Base-by-base conservation (phyloP, 2,888 invertebrate genomes). In the Slavum lentiscoides region DNA sequence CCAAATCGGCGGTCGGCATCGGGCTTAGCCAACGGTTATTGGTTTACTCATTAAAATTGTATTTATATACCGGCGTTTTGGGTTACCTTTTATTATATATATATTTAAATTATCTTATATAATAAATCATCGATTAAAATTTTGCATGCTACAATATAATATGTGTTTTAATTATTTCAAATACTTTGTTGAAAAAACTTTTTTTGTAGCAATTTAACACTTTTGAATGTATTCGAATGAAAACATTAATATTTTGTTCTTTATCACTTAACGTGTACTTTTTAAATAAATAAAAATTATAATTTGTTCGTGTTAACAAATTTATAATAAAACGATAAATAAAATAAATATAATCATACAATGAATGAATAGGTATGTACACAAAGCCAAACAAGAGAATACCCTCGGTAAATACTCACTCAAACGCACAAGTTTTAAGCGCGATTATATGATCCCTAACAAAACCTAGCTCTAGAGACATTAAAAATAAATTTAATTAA, bases 401-500 rank as follows among this genome's bases (percentile, higher is more conserved):
- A 59, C 23, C 30, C 30, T 67, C 19, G 8, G 6, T 74, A 75
- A 67, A 21, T 55, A 74, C 21, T 37, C 66, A 19, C 37, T 23
- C 21, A 66, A 67, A 59, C 43, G 23, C 19, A 23, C 13, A 39
- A 21, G n/a, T 67, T 75, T 75, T 75, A 75, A 75, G 66, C 39
- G 66, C 39, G 21, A 66, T 66, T 49, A 49, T 49, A 15, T 11
- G 15, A 74, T 21, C 21, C 55, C n/a, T 64, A 74, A 66, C 11
- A 66, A 55, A 74, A 23, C 30, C 58, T 30, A 39, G 8, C 39
- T 30, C 30, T 59, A 39, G 9, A 66, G 66, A 17, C 7, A 74
- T 66, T 64, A 21, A 74, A 76, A 77, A 62, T 64, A 70, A 72
- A 70, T 64, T n/a, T 80, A 72, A 80, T 80, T 75, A 75, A 80